Conservation (phyloP, 2,797 vertebrate species). For the Tenualosa ilisha region DNA sequence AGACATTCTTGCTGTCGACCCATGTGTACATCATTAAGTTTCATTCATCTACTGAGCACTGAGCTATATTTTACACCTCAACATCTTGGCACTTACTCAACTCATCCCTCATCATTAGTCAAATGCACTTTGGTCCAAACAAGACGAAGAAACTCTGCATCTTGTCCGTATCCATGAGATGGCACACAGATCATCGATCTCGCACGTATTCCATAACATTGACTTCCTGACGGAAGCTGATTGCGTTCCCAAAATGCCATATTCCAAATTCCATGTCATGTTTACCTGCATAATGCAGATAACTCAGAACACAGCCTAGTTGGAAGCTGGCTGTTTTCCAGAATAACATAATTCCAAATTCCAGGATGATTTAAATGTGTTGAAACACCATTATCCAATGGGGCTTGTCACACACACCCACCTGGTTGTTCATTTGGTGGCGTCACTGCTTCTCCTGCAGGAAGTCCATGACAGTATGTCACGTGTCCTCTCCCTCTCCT, state of each 20-base stretch:
- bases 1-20: background rate
- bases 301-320: no score
- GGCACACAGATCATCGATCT: no score
- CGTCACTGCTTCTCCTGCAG: background rate
- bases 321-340: background rate
- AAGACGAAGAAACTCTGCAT: no score
- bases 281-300: background rate
- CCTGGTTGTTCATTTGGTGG: background rate
- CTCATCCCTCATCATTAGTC: background rate
- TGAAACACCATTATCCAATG: background rate
- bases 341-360: background rate
- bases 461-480: background rate
- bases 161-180: no score
- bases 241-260: background rate
- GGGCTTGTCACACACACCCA: background rate
- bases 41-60: background rate
- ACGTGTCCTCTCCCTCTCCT: constrained; percentile 35
- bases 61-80: background rate
- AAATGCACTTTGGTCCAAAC: background rate
- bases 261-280: background rate
- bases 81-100: background rate
- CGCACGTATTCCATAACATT: no score
- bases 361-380: background rate
- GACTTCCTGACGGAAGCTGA: background rate
- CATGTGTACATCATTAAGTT: background rate